These are phyloP conservation scores for Eupithecia centaureata DNA, from an alignment of 2,888 invertebrate genomes.

Conservation along the genomic window DNA sequence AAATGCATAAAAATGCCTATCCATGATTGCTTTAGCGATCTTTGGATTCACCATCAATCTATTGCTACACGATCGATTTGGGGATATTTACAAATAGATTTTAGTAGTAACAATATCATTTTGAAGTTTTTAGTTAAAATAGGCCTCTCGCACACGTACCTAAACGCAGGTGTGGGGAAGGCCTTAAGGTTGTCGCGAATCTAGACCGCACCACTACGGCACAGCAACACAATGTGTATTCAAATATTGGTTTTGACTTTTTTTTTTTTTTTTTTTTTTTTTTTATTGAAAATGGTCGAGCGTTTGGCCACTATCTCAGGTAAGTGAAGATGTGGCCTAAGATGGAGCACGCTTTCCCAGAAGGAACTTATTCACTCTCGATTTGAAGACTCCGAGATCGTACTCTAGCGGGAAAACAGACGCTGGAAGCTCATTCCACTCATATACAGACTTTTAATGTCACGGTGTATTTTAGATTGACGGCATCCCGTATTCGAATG, in stretches of 20 bases:
- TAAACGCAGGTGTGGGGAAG: neutral
- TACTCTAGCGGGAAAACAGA: no score
- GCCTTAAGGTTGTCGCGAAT: neutral
- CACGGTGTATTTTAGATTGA: no score
- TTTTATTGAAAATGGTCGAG: no score
- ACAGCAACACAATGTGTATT: neutral
- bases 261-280: no score
- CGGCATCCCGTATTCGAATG: neutral
- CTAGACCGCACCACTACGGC: neutral
- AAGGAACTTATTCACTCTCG: no score
- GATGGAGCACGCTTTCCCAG: no score
- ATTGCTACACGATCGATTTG: neutral
- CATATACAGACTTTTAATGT: no score
- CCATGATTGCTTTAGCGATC: conserved; percentile 42
- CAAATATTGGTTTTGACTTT: neutral
- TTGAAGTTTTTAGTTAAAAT: conserved; percentile 1
- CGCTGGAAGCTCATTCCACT: no score
- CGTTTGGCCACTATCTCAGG: no score
- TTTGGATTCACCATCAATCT: conserved; percentile 24
- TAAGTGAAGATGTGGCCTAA: no score
- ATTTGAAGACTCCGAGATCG: no score
- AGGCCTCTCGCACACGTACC: neutral
- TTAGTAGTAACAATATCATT: neutral
- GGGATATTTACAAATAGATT: neutral
- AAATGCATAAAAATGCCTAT: conserved; percentile 55